These are phyloP conservation scores for Cheiracanthium punctorium DNA, from an alignment of 2,888 invertebrate genomes.

Conservation along the genomic window DNA sequence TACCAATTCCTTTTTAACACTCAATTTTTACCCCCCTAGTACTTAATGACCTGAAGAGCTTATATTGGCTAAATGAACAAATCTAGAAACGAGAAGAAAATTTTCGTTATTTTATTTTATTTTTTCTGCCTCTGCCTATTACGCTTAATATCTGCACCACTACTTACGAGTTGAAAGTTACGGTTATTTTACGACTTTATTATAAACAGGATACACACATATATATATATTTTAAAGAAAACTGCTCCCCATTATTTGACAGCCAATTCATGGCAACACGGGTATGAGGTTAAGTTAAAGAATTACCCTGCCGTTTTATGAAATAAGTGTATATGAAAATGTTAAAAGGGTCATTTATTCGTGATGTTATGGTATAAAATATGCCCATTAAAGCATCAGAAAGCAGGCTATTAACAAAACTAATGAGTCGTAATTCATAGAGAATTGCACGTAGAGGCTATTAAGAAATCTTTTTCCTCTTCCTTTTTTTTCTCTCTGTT, in stretches of 20 bases:
- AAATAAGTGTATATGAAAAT: slow-evolving; percentile 10
- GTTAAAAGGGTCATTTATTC: slow-evolving; percentile 16
- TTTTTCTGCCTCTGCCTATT: slow-evolving; percentile 48
- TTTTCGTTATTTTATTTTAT: slow-evolving; percentile 48
- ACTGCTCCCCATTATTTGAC: slow-evolving; percentile 10
- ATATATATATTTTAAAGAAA: slow-evolving; percentile 1
- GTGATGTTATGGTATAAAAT: slow-evolving; percentile 32
- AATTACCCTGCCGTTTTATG: background rate
- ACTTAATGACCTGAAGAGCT: slow-evolving; percentile 49
- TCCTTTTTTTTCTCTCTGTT: background rate
- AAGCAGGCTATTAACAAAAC: slow-evolving; percentile 43
- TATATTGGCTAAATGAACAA: slow-evolving; percentile 47
- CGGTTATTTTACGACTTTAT: slow-evolving; percentile 68
- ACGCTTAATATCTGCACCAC: slow-evolving; percentile 40
- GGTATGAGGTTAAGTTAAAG: slow-evolving; percentile 21
- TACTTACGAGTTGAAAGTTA: slow-evolving; percentile 43
- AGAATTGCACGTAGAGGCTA: background rate
- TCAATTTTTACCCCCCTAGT: slow-evolving; percentile 52
- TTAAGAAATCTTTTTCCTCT: slow-evolving; percentile 21
- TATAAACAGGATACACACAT: slow-evolving; percentile 60
- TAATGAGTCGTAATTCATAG: slow-evolving; percentile 57
- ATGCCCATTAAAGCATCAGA: slow-evolving; percentile 45
- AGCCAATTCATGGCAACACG: slow-evolving; percentile 35
- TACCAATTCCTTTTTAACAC: slow-evolving; percentile 4
- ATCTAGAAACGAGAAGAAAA: slow-evolving; percentile 31